Conservation (phyloP, 2,888 invertebrate genomes). For the Drosophila yooni region DNA sequence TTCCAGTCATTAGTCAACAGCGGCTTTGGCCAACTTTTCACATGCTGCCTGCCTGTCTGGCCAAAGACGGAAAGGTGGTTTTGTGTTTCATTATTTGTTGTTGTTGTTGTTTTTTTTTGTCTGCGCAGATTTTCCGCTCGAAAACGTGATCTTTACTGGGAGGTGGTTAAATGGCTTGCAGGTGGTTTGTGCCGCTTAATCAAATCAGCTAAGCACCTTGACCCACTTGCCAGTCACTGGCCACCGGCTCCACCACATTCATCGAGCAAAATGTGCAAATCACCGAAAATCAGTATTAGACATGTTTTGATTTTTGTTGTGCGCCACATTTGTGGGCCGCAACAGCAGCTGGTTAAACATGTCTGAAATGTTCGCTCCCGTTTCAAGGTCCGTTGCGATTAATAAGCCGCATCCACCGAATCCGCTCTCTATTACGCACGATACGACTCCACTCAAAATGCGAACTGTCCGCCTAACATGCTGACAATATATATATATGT, state of each 20-base stretch:
- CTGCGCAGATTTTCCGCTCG: constrained; percentile 56
- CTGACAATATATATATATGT: constrained; percentile 32
- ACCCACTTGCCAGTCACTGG: constrained; percentile 63
- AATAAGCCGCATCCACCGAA: constrained; percentile 51
- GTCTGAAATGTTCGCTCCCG: constrained; percentile 51
- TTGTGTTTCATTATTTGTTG: constrained; percentile 11
- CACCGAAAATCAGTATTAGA: constrained; percentile 66
- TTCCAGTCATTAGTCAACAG: constrained; percentile 61
- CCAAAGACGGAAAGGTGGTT: constrained; percentile 15
- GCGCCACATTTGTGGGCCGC: constrained; percentile 31
- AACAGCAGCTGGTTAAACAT: constrained; percentile 32
- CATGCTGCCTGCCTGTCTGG: constrained; percentile 31
- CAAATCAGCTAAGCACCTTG: constrained; percentile 77
- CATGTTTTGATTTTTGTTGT: constrained; percentile 49
- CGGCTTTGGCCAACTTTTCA: constrained; percentile 57
- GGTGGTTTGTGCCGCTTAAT: constrained; percentile 60
- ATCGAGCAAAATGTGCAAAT: constrained; percentile 69
- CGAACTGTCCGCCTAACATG: constrained; percentile 4
- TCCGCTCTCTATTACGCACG: constrained; percentile 7
- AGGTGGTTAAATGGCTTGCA: constrained; percentile 26
- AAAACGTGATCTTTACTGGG: constrained; percentile 62
- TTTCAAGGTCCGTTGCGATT: constrained; percentile 69
- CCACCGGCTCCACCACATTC: constrained; percentile 37
- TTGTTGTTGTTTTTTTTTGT: constrained; percentile 24
- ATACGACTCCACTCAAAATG: constrained; percentile 3